Conservation (phyloP, 2,888 invertebrate species). For the Eupithecia vulgata region DNA sequence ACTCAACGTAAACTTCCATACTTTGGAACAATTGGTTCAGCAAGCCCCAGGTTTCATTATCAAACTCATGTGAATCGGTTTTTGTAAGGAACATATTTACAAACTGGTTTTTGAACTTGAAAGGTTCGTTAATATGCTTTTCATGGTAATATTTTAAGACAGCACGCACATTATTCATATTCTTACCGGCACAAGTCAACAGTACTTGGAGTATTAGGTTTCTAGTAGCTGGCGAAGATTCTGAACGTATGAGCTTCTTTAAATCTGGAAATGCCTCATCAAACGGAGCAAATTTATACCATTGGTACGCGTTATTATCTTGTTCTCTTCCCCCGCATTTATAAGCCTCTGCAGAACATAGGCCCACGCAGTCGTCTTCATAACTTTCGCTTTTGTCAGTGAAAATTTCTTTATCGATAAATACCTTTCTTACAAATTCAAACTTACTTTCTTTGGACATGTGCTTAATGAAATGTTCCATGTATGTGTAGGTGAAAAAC, state of each 20-base stretch:
- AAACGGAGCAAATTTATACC: slow-evolving; percentile 66
- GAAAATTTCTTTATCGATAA: slow-evolving; percentile 52
- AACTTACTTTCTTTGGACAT: slow-evolving; percentile 60
- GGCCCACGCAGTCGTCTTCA: background rate
- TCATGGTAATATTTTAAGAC: slow-evolving; percentile 62
- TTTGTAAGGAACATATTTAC: slow-evolving; percentile 56
- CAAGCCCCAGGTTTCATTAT: slow-evolving; percentile 60
- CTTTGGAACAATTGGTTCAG: slow-evolving; percentile 67
- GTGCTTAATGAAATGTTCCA: slow-evolving; percentile 59
- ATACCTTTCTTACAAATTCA: slow-evolving; percentile 60
- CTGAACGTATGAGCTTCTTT: slow-evolving; percentile 59
- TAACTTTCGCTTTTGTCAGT: background rate
- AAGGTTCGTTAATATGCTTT: slow-evolving; percentile 69
- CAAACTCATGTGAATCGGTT: slow-evolving; percentile 52
- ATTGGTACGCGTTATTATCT: slow-evolving; percentile 50
- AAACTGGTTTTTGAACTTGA: slow-evolving; percentile 64
- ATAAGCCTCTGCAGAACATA: background rate
- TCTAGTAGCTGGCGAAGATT: slow-evolving; percentile 59
- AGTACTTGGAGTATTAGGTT: slow-evolving; percentile 59
- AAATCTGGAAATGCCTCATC: slow-evolving; percentile 59
- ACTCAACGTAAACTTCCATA: slow-evolving; percentile 67
- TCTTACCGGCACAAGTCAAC: slow-evolving; percentile 54
- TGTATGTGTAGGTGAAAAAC: slow-evolving; percentile 49
- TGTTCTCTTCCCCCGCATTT: background rate
- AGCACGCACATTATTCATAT: slow-evolving; percentile 53